Conservation (phyloP, 2,113 vertebrate genomes). For the Promerops cafer region DNA sequence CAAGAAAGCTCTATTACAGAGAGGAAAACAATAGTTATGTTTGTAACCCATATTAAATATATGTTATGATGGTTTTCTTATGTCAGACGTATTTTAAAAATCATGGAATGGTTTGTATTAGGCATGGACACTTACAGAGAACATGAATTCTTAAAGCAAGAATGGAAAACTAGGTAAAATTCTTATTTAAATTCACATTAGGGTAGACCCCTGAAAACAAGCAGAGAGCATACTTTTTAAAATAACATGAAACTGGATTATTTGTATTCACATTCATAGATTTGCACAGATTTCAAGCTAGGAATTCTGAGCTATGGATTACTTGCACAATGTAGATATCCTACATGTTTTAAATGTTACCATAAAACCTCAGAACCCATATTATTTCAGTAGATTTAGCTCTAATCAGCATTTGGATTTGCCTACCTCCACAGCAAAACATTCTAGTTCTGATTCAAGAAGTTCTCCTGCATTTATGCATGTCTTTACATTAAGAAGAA, state of each 20-base stretch:
- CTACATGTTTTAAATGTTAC: background rate
- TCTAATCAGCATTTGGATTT: background rate
- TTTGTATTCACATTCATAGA: background rate
- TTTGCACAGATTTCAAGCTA: background rate
- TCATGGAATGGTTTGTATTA: constrained; percentile 59
- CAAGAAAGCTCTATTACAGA: constrained; percentile 61
- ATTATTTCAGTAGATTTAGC: background rate
- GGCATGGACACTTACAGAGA: constrained; percentile 19
- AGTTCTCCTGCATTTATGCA: background rate
- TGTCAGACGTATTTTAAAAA: constrained; percentile 35
- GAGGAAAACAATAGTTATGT: constrained; percentile 66
- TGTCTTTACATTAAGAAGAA: background rate
- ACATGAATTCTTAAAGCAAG: constrained; percentile 1
- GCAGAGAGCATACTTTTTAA: background rate
- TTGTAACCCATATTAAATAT: constrained; percentile 61
- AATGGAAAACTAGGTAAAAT: background rate
- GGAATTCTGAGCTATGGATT: background rate
- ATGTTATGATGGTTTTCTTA: constrained; percentile 24
- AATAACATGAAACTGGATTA: background rate
- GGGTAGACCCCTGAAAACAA: background rate
- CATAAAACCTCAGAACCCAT: background rate
- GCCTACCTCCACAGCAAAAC: background rate
- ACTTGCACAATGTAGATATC: background rate
- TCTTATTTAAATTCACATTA: constrained; percentile 6
- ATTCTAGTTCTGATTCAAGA: background rate